Base-by-base conservation (phyloP, 2,888 invertebrate genomes). In the Hartigia nigra region DNA sequence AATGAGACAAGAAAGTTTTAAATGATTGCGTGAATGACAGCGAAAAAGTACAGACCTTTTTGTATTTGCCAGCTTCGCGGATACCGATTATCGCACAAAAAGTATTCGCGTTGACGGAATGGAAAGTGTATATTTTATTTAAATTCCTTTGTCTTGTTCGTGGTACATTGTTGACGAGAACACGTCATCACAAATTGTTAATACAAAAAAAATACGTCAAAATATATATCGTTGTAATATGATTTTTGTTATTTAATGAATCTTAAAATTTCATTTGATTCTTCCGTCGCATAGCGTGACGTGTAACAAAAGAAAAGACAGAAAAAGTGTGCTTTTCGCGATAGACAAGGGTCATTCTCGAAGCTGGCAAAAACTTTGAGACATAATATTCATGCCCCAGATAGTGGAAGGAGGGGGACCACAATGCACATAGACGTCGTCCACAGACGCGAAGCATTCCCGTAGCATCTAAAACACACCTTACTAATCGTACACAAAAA, bases 381-480 rank as follows among this genome's bases (percentile, higher is more conserved):
- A 88, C 88, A 90, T 86, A 86, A 86, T 83, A 86, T 85, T 88
- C 87, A 88, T 88, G 90, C 87, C 88, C 88, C 89, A 87, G 87
- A 87, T 86, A 88, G 87, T 88, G 87, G 89, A 88, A 87, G 87
- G 86, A 89, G 87, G 84, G 90, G 90, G 85, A 88, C 90, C 90
- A 90, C 89, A 90, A 90, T 90, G 90, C 90, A 90, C 90, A 90
- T 87, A 90, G 90, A 90, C 89, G 90, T 90, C 90, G 89, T 90
- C 90, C 90, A 88, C 87, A 90, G 90, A 90, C 90, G 90, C 78
- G 90, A 90, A 90, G 90, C 90, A 90, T 90, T 90, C 89, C 89
- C 84, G 90, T 90, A 90, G 90, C 90, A 90, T 90, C 90, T 90
- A 90, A 90, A 90, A 90, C 90, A 90, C 88, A 90, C 88, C 86